Evolutionary conservation across 1,140 invertebrate species (phyloP).

Genomic region (Ceratitis capitata): DNA sequence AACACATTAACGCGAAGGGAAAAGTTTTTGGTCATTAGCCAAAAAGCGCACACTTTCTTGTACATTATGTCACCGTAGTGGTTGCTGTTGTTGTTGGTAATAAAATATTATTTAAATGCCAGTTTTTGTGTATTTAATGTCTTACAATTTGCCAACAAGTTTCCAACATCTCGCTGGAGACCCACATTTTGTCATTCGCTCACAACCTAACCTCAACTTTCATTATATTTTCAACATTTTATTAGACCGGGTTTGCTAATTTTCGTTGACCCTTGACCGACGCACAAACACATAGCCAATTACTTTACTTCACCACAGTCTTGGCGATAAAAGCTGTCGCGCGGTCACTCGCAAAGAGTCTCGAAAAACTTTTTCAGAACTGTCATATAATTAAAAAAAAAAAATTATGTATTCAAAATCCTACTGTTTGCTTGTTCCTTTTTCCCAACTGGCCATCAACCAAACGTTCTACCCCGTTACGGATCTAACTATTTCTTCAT

Average conservation of each 20-base stretch:
- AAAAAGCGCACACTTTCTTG: background rate
- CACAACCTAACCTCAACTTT: no score
- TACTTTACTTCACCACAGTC: no score
- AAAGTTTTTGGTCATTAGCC: conserved; percentile 9
- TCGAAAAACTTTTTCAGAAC: conserved; percentile 31
- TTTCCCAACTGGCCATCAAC: background rate
- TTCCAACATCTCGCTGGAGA: no score
- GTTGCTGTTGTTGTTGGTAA: background rate
- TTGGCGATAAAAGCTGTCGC: no score
- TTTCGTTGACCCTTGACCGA: background rate
- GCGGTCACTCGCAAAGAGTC: background rate
- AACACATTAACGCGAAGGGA: background rate
- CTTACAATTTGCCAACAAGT: background rate
- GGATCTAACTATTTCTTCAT: background rate
- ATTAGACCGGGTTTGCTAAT: background rate
- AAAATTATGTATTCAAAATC: background rate
- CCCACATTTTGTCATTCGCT: no score
- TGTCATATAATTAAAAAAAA: background rate
- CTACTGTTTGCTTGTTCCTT: no score
- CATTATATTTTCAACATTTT: background rate
- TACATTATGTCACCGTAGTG: background rate
- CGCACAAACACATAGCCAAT: background rate
- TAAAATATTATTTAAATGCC: background rate
- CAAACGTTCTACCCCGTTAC: background rate
- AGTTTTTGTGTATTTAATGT: background rate